Evolutionary conservation across 2,113 vertebrate genomes (phyloP).

Genomic region (Piliocolobus tephrosceles): DNA sequence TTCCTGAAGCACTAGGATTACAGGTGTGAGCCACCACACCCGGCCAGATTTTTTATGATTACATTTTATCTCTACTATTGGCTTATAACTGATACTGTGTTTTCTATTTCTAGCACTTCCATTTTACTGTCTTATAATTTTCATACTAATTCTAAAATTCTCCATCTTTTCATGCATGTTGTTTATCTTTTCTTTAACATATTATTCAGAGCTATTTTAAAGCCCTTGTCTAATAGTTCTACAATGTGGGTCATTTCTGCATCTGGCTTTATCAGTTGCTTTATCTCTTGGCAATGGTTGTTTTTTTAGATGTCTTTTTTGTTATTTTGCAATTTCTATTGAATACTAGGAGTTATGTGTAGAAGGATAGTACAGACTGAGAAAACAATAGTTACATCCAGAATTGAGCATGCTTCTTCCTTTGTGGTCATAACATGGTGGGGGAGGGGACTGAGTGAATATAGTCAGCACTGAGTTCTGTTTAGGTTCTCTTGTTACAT

Average conservation of each 20-base stretch:
- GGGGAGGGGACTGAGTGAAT: neutral
- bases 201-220: neutral
- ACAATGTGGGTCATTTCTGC: neutral
- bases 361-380: neutral
- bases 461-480: neutral
- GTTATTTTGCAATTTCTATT: neutral
- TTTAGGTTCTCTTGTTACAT: neutral
- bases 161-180: neutral
- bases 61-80: neutral
- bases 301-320: neutral
- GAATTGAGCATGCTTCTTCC: neutral
- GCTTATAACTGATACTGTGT: neutral
- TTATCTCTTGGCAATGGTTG: conserved; percentile 1
- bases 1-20: neutral
- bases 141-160: neutral
- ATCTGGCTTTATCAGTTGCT: neutral
- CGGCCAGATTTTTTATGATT: neutral
- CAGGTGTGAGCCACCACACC: neutral
- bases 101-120: conserved; percentile 3
- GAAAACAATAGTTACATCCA: neutral
- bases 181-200: neutral
- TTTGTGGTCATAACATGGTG: neutral
- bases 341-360: neutral
- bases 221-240: neutral
- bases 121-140: neutral